phyloP scores from a whole-genome alignment of 2,797 vertebrate species.

The Agapornis canus region DNA sequence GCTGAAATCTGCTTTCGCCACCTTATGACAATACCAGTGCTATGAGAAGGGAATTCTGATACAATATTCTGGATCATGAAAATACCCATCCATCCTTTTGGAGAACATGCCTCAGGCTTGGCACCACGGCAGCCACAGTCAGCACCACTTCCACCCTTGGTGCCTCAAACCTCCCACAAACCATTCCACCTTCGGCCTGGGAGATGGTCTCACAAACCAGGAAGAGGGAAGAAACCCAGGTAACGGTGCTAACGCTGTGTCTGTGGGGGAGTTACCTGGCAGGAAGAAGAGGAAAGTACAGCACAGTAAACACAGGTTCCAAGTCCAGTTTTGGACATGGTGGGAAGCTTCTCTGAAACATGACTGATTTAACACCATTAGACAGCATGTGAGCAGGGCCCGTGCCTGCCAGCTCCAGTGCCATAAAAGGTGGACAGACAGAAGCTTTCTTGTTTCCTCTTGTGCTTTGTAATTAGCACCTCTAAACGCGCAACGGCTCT shows the following conservation, averaged over 20 bases:
- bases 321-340: not conserved
- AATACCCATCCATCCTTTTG: not conserved
- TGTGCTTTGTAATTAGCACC: not conserved
- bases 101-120: rapidly evolving
- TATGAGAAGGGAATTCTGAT: not conserved
- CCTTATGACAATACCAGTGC: not conserved
- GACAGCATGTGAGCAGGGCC: not conserved
- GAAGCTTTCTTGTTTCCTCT: not conserved
- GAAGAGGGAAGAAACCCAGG: not conserved
- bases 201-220: not conserved
- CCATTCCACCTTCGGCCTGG: not conserved
- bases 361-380: not conserved
- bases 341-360: not conserved
- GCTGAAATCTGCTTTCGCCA: not conserved
- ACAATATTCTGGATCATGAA: not conserved
- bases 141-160: not conserved
- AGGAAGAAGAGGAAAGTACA: not conserved
- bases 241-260: not conserved
- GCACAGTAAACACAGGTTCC: not conserved
- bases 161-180: not conserved
- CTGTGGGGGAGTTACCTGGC: not conserved
- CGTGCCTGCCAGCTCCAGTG: not conserved
- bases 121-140: rapidly evolving
- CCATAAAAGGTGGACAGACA: not conserved
- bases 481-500: not conserved